phyloP scores from a whole-genome alignment of 1,140 invertebrate species.

The Pseudomyrmex pallidus region DNA sequence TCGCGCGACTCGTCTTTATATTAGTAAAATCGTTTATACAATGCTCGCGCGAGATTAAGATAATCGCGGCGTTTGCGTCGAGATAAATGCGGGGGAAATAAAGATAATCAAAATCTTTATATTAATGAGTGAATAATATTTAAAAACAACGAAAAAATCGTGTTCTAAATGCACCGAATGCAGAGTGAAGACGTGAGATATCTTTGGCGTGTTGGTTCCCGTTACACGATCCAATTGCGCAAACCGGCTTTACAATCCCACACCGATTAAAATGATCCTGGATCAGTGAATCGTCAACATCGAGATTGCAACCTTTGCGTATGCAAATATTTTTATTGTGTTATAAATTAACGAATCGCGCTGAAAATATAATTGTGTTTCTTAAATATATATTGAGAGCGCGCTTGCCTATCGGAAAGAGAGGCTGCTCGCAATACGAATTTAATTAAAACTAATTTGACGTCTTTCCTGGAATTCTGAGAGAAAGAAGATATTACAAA shows the following conservation, averaged over 20 bases:
- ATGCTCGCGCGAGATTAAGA: conserved; percentile 25
- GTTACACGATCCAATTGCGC: conserved; percentile 6
- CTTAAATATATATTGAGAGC: not conserved
- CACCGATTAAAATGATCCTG: not conserved
- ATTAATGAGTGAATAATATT: not conserved
- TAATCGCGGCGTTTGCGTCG: not conserved
- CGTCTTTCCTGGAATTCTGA: conserved; percentile 6
- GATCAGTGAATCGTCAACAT: not conserved
- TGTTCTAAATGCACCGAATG: not conserved
- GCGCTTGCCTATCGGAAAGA: conserved; percentile 35
- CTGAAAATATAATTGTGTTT: not conserved
- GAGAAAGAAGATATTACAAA: conserved; percentile 27
- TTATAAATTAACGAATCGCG: conserved; percentile 49
- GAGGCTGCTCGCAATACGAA: not conserved
- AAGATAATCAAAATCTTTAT: not conserved
- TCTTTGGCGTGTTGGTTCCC: not conserved
- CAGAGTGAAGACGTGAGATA: not conserved
- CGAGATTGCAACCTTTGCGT: not conserved
- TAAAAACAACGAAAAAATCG: not conserved
- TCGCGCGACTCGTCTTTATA: conserved; percentile 38
- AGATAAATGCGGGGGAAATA: not conserved
- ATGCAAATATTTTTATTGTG: too few species aligned
- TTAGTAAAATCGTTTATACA: not conserved
- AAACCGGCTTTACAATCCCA: not conserved
- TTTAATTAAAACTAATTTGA: conserved; percentile 45